A percentile compares a stretch with the other conserved stretches of the same genome.
Conservation (phyloP, 2,113 vertebrate genomes). For the Tamias sibiricus region DNA sequence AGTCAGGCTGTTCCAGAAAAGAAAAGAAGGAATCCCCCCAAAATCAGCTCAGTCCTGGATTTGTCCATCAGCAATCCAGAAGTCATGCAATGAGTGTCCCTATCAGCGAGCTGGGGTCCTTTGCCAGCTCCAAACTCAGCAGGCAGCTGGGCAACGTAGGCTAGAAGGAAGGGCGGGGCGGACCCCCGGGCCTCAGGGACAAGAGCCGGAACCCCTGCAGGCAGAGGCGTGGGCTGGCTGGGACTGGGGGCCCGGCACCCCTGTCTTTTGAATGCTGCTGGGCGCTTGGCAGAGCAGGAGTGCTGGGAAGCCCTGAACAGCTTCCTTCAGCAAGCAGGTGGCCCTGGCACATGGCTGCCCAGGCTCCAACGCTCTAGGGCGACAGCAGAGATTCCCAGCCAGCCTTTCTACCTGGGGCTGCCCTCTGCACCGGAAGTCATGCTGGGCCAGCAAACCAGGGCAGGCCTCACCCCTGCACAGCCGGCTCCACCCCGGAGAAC, state of each 20-base stretch:
- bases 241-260: background rate
- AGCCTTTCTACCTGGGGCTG: background rate
- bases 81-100: background rate
- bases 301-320: background rate
- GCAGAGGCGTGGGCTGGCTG: background rate
- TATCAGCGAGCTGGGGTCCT: background rate
- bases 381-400: background rate
- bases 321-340: background rate
- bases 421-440: rapidly evolving
- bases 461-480: background rate
- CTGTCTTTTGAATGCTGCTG: background rate
- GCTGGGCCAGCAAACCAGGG: background rate
- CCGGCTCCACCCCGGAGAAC: background rate
- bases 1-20: background rate
- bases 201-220: background rate
- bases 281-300: background rate
- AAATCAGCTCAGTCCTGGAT: background rate
- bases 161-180: background rate
- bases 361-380: rapidly evolving
- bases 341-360: rapidly evolving
- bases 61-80: background rate
- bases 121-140: background rate
- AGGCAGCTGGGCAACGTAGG: background rate
- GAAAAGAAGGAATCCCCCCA: background rate
- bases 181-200: background rate